Percentiles rank a stretch among this genome's conserved stretches.
Conservation (phyloP, 2,113 vertebrate species). For the Cyanoderma ruficeps region DNA sequence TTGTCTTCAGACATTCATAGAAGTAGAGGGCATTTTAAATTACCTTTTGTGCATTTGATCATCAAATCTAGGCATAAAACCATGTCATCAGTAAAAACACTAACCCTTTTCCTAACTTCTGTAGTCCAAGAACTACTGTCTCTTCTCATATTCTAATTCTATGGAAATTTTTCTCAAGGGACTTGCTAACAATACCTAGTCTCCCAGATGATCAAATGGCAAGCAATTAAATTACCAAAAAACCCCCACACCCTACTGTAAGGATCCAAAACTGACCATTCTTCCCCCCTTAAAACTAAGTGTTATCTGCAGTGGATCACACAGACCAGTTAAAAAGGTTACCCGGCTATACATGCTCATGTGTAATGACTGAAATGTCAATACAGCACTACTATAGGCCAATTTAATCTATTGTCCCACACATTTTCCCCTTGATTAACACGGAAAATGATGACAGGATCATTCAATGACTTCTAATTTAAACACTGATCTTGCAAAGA, state of each 20-base stretch:
- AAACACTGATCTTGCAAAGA: background rate
- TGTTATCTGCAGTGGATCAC: background rate
- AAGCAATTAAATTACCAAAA: background rate
- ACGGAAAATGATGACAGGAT: background rate
- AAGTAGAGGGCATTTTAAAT: background rate
- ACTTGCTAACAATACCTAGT: background rate
- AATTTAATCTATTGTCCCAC: background rate
- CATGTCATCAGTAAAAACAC: background rate
- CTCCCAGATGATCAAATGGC: rapidly evolving
- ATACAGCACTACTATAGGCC: background rate
- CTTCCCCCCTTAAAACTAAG: background rate
- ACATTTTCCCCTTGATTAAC: background rate
- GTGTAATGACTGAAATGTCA: background rate
- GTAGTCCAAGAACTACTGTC: background rate
- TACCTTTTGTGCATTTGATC: background rate
- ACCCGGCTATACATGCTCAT: background rate
- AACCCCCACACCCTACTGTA: background rate
- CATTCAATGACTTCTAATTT: background rate
- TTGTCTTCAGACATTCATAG: background rate
- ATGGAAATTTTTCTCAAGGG: rapidly evolving
- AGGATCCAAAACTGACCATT: background rate
- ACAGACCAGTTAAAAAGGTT: background rate
- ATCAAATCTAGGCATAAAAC: background rate
- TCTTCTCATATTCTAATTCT: background rate
- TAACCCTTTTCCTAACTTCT: background rate